Evolutionary conservation across 2,113 vertebrate genomes (phyloP), one percentile per base, ranked within the genome.

Genomic region (Gymnorhina tibicen): DNA sequence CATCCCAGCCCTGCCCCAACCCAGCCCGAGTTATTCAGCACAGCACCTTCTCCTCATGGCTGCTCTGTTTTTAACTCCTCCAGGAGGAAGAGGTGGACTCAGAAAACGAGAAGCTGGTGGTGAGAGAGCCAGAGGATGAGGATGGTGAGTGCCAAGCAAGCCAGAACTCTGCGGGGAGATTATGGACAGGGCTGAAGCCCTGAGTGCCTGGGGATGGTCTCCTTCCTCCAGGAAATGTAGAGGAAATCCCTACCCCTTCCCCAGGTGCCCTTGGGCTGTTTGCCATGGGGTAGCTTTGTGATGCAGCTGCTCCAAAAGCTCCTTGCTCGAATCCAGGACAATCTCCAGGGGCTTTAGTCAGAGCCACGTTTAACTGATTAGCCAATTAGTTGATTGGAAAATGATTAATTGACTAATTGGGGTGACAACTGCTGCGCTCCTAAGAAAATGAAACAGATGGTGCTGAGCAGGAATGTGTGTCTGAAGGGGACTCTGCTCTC

Each of bases 61-160:
- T 88, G 27, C 28, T 74, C 44, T 73, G 30, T 20, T 69, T 81
- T 84, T 70, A 60, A 39, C 69, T 67, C 73, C n/a, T 94, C 37
- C 93, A 98, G 98, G 97, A 97, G 60, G 97, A 98, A 96, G 97
- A 98, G 59, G 75, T 23, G 52, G 97, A 97, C 63, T 82, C 58
- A 8, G 97, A 97, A 89, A 95, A 89, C 0, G 97, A 97, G 90
- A 97, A 97, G 83, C 58, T 98, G 79, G 79, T 96, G 89, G 94
- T 96, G 87, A 97, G 77, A 58, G 97, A 97, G 69, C 87, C 95
- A 0, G 97, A 96, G 68, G 89, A 96, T 78, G 97, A 98, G 58
- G 97, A 97, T 72, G 98, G 97, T 98, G 79, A 97, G 97, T 97
- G 52, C 49, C 2, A 12, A 67, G 56, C 33, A 73, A 72, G 46